Evolutionary conservation across 2,888 invertebrate genomes (phyloP).

Genomic region (Cataglyphis cursor): DNA sequence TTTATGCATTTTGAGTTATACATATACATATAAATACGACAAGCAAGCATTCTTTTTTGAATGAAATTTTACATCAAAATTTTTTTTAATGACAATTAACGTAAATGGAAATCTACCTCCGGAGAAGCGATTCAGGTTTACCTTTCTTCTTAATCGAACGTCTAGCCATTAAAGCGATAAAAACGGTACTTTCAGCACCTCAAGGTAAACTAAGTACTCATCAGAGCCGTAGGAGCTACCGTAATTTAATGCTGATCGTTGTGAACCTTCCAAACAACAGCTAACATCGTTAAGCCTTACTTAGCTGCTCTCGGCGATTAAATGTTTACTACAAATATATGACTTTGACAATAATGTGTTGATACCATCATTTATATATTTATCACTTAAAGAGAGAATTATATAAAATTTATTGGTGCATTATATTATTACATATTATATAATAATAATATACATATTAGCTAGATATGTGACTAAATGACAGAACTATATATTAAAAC

Average conservation of each 20-base stretch:
- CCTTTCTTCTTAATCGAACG: slow-evolving; percentile 64
- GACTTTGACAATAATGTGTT: neutral
- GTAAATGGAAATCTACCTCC: slow-evolving; percentile 1
- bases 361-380: neutral
- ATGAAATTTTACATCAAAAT: neutral
- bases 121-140: neutral
- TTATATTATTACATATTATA: neutral
- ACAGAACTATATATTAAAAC: neutral
- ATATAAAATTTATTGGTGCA: neutral
- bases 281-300: slow-evolving; percentile 81
- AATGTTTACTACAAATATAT: slow-evolving; percentile 65
- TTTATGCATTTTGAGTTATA: neutral
- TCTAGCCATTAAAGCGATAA: slow-evolving; percentile 77
- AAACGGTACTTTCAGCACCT: slow-evolving; percentile 77
- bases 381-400: neutral
- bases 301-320: slow-evolving; percentile 73
- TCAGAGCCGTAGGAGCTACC: slow-evolving; percentile 73
- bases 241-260: slow-evolving; percentile 82
- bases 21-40: neutral
- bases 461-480: neutral
- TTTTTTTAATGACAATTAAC: slow-evolving; percentile 9
- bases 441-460: neutral
- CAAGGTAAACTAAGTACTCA: slow-evolving; percentile 78
- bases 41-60: neutral
- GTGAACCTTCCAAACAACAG: slow-evolving; percentile 82